Percentiles rank a stretch among this genome's conserved stretches.
phyloP scores from a whole-genome alignment of 1,140 invertebrate species.

The Lepidurus arcticus region DNA sequence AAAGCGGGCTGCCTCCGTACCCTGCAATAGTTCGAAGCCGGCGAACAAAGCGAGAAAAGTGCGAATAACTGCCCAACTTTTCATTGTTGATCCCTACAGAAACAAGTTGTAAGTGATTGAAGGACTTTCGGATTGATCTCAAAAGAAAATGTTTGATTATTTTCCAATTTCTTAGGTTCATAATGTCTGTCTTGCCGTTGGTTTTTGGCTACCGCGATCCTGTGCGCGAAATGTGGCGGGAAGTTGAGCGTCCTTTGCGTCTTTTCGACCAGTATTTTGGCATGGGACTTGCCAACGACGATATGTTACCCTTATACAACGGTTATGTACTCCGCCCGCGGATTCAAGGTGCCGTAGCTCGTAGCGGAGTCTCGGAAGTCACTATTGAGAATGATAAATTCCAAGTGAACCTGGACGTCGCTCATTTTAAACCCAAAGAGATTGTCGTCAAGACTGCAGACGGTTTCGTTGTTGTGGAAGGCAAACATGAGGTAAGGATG shows the following conservation, averaged over 20 bases:
- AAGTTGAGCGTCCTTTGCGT: conserved; percentile 12
- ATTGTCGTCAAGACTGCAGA: conserved; percentile 80
- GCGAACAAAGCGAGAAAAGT: too few relatives aligned
- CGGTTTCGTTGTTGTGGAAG: conserved; percentile 70
- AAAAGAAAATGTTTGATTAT: too few relatives aligned
- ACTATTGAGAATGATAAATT: conserved; percentile 32
- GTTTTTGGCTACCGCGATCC: conserved; percentile 22
- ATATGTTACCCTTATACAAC: background rate
- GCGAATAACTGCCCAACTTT: too few relatives aligned
- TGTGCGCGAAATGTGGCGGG: conserved; percentile 21
- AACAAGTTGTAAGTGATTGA: too few relatives aligned
- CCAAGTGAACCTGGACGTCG: conserved; percentile 61
- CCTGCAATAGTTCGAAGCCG: too few relatives aligned
- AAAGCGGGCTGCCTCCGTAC: too few relatives aligned
- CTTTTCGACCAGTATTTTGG: conserved; percentile 32
- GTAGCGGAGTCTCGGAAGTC: conserved; percentile 24
- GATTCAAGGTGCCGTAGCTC: background rate
- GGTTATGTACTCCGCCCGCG: background rate
- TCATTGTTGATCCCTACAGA: too few relatives aligned
- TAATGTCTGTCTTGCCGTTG: conserved; percentile 24
- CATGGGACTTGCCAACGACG: conserved; percentile 23
- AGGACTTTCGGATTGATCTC: too few relatives aligned
- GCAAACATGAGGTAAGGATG: conserved; percentile 70
- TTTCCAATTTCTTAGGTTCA: background rate
- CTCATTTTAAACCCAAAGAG: conserved; percentile 77